Conservation (phyloP, 2,113 vertebrate species). For the Stomatorhinus ivindoensis region DNA sequence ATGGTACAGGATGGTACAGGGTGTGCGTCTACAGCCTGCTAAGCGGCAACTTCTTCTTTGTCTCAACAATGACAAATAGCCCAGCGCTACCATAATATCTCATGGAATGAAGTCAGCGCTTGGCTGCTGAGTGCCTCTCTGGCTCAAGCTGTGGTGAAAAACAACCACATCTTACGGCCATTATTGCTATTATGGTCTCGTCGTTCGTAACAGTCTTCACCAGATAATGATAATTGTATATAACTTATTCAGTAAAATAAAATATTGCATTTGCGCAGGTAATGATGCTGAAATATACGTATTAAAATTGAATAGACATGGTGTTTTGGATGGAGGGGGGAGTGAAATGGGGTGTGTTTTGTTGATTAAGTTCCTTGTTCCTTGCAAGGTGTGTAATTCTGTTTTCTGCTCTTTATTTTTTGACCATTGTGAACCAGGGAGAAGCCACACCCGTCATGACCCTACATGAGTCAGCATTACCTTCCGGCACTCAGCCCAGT, state of each 20-base stretch:
- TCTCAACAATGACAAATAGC: slow-evolving; percentile 18
- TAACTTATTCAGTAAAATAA: not conserved
- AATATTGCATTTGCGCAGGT: not conserved
- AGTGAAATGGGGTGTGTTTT: not conserved
- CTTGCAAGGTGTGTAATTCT: not conserved
- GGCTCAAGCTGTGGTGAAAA: not conserved
- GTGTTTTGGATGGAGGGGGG: not conserved
- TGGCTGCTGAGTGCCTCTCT: not conserved
- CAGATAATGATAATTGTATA: not conserved
- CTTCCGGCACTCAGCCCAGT: not conserved
- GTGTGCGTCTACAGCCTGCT: not conserved
- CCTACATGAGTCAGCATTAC: not conserved
- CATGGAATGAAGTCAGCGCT: not conserved
- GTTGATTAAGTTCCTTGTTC: not conserved
- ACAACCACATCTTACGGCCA: not conserved
- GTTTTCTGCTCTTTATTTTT: not conserved
- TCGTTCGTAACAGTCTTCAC: not conserved
- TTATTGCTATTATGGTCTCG: slow-evolving; percentile 5
- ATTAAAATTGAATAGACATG: not conserved
- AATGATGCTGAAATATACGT: not conserved
- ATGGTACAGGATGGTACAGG: not conserved
- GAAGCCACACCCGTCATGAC: not conserved
- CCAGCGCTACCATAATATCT: not conserved
- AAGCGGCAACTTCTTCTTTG: slow-evolving; percentile 6
- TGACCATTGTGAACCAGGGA: not conserved